A percentile compares a stretch with the other conserved stretches of the same genome.
phyloP scores from a whole-genome alignment of 2,888 invertebrate genomes.

The Saturnia pavonia region DNA sequence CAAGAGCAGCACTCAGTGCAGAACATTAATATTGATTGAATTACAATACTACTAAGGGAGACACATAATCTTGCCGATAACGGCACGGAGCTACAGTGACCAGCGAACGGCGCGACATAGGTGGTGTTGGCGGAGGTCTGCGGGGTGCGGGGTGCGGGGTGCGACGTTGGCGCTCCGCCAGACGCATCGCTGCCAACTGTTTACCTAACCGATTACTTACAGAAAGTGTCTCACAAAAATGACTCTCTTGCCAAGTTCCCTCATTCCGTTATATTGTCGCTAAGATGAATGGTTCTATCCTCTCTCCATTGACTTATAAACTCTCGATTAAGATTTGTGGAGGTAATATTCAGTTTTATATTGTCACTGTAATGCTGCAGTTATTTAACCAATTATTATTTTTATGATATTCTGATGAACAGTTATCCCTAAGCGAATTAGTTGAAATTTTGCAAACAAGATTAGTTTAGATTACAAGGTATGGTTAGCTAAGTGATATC shows the following conservation, averaged over 20 bases:
- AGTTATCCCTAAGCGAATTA: too few species aligned
- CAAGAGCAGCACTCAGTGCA: not conserved
- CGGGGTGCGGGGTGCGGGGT: not conserved
- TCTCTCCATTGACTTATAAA: conserved; percentile 25
- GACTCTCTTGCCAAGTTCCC: conserved; percentile 18
- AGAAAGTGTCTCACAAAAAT: conserved; percentile 44
- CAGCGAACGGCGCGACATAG: not conserved
- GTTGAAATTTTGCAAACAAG: too few species aligned
- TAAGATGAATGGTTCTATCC: conserved; percentile 33
- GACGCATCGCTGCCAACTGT: conserved; percentile 26
- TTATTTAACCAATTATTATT: not conserved
- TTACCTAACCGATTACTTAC: conserved; percentile 45
- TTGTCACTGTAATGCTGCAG: not conserved
- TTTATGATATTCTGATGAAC: too few species aligned
- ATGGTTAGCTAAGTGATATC: too few species aligned
- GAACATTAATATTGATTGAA: not conserved
- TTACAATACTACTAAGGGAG: not conserved
- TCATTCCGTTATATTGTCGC: conserved; percentile 24
- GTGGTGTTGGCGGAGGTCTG: not conserved
- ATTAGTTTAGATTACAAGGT: too few species aligned
- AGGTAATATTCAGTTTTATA: not conserved
- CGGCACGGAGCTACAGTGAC: conserved; percentile 4
- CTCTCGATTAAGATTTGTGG: conserved; percentile 18
- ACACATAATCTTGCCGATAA: conserved; percentile 5
- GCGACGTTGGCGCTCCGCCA: conserved; percentile 20